These are phyloP conservation scores for Drosophila differens DNA, from an alignment of 2,888 invertebrate species.

Conservation along the genomic window DNA sequence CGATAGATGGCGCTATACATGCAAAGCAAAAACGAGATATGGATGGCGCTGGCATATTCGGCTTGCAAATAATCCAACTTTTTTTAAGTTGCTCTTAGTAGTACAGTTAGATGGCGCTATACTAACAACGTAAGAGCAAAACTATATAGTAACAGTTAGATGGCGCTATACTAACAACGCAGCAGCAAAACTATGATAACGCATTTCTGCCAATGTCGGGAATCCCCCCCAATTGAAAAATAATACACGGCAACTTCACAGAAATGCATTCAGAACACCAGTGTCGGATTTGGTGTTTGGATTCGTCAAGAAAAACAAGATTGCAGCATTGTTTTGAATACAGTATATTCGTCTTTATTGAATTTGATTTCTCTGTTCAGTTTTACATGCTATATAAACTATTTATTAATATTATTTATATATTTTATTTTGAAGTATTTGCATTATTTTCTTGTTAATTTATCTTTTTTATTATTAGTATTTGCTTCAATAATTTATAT, in stretches of 20 bases:
- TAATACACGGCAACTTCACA: neutral
- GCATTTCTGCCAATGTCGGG: neutral
- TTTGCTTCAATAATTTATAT: conserved; percentile 49
- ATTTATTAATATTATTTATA: conserved; percentile 63
- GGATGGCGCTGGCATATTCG: neutral
- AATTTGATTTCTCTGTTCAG: conserved; percentile 78
- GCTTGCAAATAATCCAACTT: neutral
- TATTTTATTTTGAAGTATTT: conserved; percentile 60
- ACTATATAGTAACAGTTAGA: neutral
- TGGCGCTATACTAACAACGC: neutral
- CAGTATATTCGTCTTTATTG: conserved; percentile 80
- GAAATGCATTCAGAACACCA: neutral
- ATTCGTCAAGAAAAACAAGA: neutral
- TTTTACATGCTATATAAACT: conserved; percentile 80
- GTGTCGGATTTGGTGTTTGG: neutral
- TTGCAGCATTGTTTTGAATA: conserved; percentile 59
- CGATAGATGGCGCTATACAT: neutral
- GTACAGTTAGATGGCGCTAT: neutral
- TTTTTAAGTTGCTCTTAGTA: neutral
- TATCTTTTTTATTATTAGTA: conserved; percentile 12
- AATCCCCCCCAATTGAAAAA: neutral
- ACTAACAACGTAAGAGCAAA: too few relatives aligned
- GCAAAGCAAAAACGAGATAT: neutral
- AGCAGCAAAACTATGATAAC: neutral
- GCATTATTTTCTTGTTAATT: conserved; percentile 28